A percentile compares a stretch with the other conserved stretches of the same genome.
Conservation (phyloP, 1,140 invertebrate genomes). For the Chlorops oryzae region DNA sequence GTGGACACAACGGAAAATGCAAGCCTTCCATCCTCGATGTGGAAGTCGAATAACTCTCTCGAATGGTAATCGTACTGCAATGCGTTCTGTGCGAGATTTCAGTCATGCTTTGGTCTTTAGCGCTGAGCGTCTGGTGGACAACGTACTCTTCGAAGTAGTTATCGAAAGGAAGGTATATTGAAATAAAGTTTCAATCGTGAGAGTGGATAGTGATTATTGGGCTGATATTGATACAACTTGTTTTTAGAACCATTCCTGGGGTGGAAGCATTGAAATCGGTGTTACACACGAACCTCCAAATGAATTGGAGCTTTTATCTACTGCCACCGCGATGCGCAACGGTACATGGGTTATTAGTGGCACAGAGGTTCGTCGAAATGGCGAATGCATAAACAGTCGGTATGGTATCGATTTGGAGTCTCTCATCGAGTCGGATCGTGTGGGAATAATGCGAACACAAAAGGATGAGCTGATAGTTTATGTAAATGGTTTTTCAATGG, state of each 20-base stretch:
- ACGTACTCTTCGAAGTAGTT: slow-evolving; percentile 80
- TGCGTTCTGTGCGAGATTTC: slow-evolving; percentile 70
- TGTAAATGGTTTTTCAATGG: slow-evolving; percentile 83
- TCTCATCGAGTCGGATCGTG: slow-evolving; percentile 75
- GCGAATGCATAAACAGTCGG: slow-evolving; percentile 66
- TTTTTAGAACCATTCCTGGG: slow-evolving; percentile 70
- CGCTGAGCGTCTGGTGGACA: slow-evolving; percentile 70
- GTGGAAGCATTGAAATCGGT: slow-evolving; percentile 87
- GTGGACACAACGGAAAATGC: too few relatives aligned
- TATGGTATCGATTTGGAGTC: slow-evolving; percentile 81
- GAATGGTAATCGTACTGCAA: slow-evolving; percentile 75
- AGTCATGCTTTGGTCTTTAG: slow-evolving; percentile 83
- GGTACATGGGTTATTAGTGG: slow-evolving; percentile 89
- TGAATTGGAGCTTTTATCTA: slow-evolving; percentile 71
- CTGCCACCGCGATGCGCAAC: slow-evolving; percentile 74
- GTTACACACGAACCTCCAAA: slow-evolving; percentile 80
- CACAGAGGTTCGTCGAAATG: slow-evolving; percentile 77
- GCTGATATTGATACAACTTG: slow-evolving; percentile 7
- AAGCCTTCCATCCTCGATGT: slow-evolving; percentile 69
- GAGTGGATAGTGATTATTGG: slow-evolving; percentile 8
- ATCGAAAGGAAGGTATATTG: slow-evolving; percentile 78
- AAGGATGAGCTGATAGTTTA: slow-evolving; percentile 82
- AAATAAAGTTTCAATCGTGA: not conserved
- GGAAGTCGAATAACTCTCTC: slow-evolving; percentile 72
- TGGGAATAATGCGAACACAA: slow-evolving; percentile 75